These are phyloP conservation scores for Tapera naevia DNA, from an alignment of 2,797 vertebrate genomes.

Conservation along the genomic window DNA sequence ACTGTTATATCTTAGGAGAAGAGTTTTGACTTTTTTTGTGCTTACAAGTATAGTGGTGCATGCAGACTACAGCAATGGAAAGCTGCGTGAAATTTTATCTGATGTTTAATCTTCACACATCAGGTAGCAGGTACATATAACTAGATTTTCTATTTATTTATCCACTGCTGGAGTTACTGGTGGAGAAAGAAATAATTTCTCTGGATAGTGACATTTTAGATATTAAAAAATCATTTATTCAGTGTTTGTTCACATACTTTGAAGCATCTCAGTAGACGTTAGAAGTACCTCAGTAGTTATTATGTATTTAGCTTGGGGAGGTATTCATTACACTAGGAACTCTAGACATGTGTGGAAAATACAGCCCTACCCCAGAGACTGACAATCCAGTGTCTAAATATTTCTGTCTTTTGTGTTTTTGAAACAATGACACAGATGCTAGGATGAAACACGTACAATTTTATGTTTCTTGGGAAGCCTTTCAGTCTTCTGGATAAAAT, in stretches of 20 bases:
- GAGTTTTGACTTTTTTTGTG: not conserved
- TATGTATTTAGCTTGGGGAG: not conserved
- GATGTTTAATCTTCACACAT: not conserved
- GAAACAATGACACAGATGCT: not conserved
- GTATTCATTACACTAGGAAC: not conserved
- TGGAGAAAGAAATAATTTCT: not conserved
- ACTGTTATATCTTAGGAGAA: not conserved
- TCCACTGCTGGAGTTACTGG: not conserved
- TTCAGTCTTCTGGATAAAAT: not conserved
- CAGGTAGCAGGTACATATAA: not conserved
- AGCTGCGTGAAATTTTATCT: not conserved
- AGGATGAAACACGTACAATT: not conserved
- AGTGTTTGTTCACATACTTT: not conserved
- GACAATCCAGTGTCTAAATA: not conserved
- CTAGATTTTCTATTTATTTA: not conserved
- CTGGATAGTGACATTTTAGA: not conserved
- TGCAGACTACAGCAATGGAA: not conserved
- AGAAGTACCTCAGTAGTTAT: not conserved
- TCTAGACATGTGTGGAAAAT: not conserved
- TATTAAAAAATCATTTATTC: not conserved
- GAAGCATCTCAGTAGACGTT: not conserved
- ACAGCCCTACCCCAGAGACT: not conserved
- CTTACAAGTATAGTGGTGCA: not conserved
- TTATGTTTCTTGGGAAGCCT: not conserved
- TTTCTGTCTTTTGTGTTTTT: constrained; percentile 1